A percentile compares a stretch with the other conserved stretches of the same genome.
These are phyloP conservation scores for Coreius guichenoti DNA, from an alignment of 2,797 vertebrate species.

Conservation along the genomic window DNA sequence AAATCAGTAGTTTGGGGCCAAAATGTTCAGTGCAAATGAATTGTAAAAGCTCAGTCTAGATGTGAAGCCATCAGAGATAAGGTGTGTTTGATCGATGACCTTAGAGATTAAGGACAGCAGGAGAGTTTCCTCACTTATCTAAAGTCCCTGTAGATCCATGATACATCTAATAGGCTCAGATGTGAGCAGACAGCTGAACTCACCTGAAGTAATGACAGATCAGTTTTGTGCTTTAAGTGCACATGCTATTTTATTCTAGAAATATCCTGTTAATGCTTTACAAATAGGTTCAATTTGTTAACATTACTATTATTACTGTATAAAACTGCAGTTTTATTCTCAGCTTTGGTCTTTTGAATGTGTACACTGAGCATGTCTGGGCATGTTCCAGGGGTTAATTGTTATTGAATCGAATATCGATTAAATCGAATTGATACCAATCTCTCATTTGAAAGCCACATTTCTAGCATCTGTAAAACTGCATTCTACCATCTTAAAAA, in stretches of 20 bases:
- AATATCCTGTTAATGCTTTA: background rate
- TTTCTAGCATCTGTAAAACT: too few species aligned
- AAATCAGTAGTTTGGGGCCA: background rate
- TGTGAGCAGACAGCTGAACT: constrained; percentile 17
- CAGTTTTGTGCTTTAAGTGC: background rate
- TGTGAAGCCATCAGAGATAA: background rate
- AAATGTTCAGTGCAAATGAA: background rate
- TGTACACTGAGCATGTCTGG: too few species aligned
- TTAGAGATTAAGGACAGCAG: constrained; percentile 5
- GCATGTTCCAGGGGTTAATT: too few species aligned
- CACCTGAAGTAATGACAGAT: background rate
- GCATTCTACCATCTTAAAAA: too few species aligned
- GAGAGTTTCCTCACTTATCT: background rate
- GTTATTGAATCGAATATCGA: too few species aligned
- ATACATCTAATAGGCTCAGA: constrained; percentile 7
- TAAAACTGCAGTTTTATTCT: too few species aligned
- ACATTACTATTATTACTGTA: background rate
- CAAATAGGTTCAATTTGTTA: background rate
- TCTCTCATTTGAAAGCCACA: too few species aligned
- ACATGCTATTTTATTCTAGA: background rate
- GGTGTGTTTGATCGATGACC: background rate
- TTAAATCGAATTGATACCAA: too few species aligned
- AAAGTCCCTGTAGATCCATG: constrained; percentile 1
- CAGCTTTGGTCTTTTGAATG: too few species aligned
- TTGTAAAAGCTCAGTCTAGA: background rate